A percentile compares a stretch with the other conserved stretches of the same genome.
These are phyloP conservation scores for Rhegmatorhina hoffmannsi DNA, from an alignment of 2,113 vertebrate species.

Conservation along the genomic window DNA sequence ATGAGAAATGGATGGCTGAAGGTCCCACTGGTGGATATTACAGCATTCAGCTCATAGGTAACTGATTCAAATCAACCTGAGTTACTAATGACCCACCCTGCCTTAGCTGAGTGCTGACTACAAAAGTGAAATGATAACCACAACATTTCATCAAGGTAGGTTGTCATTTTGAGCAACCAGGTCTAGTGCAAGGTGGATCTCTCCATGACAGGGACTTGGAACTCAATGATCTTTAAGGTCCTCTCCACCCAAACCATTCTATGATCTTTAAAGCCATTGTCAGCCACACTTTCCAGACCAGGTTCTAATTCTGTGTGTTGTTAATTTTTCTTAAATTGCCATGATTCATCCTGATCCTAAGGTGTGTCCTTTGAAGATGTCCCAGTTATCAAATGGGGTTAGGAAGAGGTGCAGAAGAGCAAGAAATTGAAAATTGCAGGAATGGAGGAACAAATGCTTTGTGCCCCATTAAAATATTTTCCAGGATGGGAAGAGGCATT, in stretches of 20 bases:
- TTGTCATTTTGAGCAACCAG: neutral
- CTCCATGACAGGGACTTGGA: neutral
- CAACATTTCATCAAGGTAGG: neutral
- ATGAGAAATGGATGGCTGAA: neutral
- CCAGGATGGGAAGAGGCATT: neutral
- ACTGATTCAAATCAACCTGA: neutral
- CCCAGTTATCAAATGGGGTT: rapidly evolving
- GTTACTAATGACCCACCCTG: neutral
- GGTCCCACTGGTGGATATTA: neutral
- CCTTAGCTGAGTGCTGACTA: neutral
- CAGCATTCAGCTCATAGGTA: neutral
- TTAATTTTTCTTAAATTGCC: neutral
- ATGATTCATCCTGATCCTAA: neutral
- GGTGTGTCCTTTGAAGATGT: rapidly evolving
- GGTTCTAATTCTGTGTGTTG: neutral
- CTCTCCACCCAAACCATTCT: neutral
- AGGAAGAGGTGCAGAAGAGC: neutral
- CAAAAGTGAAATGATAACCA: neutral
- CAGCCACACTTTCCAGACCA: neutral
- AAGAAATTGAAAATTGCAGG: neutral
- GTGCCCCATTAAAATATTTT: too few species aligned
- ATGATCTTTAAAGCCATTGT: neutral
- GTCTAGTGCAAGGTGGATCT: neutral
- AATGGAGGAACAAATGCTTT: neutral
- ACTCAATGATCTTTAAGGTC: neutral